A percentile compares a stretch with the other conserved stretches of the same genome.
These are phyloP conservation scores for Nemoura dubitans DNA, from an alignment of 2,888 invertebrate genomes.

Conservation along the genomic window DNA sequence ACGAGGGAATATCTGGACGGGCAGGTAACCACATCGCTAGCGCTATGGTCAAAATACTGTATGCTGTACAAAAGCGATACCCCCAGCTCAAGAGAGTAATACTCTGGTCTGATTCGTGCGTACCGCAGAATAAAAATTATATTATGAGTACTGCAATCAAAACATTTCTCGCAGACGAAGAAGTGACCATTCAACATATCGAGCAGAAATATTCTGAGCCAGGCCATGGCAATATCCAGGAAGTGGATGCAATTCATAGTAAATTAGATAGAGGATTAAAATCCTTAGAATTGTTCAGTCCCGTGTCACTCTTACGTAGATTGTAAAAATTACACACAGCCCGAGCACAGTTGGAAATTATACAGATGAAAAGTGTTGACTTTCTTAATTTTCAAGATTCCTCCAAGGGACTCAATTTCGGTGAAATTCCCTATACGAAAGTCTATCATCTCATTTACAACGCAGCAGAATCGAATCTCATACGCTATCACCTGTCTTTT, in stretches of 20 bases:
- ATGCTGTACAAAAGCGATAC: conserved; percentile 39
- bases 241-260: too few relatives aligned
- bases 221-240: too few relatives aligned
- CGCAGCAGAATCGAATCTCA: neutral
- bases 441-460: neutral
- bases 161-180: too few relatives aligned
- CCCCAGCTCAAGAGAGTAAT: conserved; percentile 44
- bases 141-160: conserved; percentile 35
- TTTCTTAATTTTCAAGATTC: neutral
- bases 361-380: neutral
- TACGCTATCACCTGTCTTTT: neutral
- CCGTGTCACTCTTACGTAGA: neutral
- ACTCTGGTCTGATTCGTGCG: conserved; percentile 49
- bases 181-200: too few relatives aligned
- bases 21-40: conserved; percentile 46
- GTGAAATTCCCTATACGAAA: neutral
- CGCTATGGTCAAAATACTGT: conserved; percentile 47
- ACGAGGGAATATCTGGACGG: conserved; percentile 44
- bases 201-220: too few relatives aligned
- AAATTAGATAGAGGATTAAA: too few relatives aligned
- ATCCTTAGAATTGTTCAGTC: too few relatives aligned
- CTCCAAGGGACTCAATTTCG: neutral
- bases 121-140: conserved; percentile 47
- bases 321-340: neutral
- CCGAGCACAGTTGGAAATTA: neutral